phyloP scores from a whole-genome alignment of 2,888 invertebrate genomes.

The Coenonympha arcania region DNA sequence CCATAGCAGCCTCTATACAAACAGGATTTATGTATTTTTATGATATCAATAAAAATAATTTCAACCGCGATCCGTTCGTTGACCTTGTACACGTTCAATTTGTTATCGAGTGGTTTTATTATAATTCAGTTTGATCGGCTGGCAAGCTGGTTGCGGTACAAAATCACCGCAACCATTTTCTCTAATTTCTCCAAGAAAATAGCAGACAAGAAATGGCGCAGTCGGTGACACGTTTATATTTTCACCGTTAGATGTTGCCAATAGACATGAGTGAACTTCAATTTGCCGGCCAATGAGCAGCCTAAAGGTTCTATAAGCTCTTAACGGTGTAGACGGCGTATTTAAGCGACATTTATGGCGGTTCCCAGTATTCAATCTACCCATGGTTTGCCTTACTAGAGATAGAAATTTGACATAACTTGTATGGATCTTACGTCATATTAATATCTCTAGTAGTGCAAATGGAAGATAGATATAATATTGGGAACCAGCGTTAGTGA shows the following conservation, averaged over 20 bases:
- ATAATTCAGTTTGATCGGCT: conserved; percentile 15
- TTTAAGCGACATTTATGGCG: too few species aligned
- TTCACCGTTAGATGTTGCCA: conserved; percentile 5
- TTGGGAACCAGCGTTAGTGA: too few species aligned
- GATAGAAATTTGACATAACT: too few species aligned
- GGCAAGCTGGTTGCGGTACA: conserved; percentile 19
- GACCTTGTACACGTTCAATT: conserved; percentile 16
- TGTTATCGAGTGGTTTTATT: conserved; percentile 17
- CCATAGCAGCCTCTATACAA: neutral
- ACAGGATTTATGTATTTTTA: neutral
- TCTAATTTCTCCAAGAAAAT: conserved; percentile 20
- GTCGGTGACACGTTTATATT: conserved; percentile 13
- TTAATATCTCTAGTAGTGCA: too few species aligned
- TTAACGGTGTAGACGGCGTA: too few species aligned
- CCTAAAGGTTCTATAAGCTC: too few species aligned
- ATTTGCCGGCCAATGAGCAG: too few species aligned
- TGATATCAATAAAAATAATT: neutral
- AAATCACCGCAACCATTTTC: conserved; percentile 24
- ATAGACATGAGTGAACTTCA: too few species aligned
- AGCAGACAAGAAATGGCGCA: conserved; percentile 10
- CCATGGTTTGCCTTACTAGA: too few species aligned
- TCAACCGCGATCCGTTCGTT: conserved; percentile 12
- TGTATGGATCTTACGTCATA: too few species aligned
- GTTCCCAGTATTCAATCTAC: too few species aligned
- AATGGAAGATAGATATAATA: too few species aligned